Percentiles rank a stretch among this genome's conserved stretches.
Conservation (phyloP, 2,113 vertebrate species). For the Probosciger aterrimus region DNA sequence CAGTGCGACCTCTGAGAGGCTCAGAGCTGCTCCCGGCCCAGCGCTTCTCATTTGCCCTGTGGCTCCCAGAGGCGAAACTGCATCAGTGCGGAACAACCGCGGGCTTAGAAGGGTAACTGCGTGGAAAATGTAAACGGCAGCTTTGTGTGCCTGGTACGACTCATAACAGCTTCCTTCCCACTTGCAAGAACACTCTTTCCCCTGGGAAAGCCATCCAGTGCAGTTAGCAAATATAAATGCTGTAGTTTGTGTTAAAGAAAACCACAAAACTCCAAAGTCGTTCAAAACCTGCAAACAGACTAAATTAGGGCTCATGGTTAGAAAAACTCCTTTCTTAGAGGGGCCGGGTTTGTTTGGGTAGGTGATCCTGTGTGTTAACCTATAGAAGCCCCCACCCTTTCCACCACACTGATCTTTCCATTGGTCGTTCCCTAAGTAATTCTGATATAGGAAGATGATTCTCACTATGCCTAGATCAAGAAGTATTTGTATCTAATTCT, state of each 20-base stretch:
- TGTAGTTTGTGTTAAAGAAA: not conserved
- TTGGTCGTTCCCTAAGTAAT: not conserved
- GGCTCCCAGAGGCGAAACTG: not conserved
- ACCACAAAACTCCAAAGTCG: not conserved
- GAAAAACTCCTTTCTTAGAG: not conserved
- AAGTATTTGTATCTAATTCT: not conserved
- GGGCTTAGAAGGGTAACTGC: not conserved
- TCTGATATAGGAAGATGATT: not conserved
- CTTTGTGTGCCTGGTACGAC: not conserved
- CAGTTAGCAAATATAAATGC: not conserved
- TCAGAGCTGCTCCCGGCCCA: not conserved
- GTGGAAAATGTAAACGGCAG: not conserved
- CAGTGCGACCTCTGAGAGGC: not conserved
- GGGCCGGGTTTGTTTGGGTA: not conserved
- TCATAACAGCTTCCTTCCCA: not conserved
- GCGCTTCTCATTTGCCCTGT: not conserved
- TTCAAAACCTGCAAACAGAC: not conserved
- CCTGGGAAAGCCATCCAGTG: not conserved
- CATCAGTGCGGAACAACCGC: not conserved
- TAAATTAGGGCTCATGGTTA: not conserved
- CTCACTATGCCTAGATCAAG: not conserved
- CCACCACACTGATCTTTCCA: not conserved
- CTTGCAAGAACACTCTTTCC: not conserved
- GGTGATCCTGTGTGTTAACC: not conserved
- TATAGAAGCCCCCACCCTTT: not conserved